Percentiles rank a stretch among this genome's conserved stretches.
Conservation (phyloP, 2,888 invertebrate genomes). For the Drosophila diplacantha region DNA sequence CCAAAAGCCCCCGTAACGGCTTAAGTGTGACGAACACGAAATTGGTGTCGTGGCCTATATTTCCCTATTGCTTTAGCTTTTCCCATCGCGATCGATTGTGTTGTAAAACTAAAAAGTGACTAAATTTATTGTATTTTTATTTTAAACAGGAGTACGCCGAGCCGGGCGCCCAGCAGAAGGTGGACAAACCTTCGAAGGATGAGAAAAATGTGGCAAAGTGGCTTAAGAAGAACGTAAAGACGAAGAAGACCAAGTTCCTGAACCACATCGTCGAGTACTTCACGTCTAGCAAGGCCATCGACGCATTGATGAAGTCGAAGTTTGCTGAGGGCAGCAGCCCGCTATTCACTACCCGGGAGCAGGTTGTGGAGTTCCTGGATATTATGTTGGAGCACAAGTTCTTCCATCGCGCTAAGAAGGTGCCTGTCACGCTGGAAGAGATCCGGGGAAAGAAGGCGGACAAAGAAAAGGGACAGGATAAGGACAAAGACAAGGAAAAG, state of each 20-base stretch:
- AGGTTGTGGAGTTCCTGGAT: slow-evolving; percentile 88
- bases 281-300: slow-evolving; percentile 93
- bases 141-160: slow-evolving; percentile 76
- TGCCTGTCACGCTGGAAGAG: slow-evolving; percentile 79
- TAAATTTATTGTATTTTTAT: not conserved
- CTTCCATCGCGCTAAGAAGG: slow-evolving; percentile 95
- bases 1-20: slow-evolving; percentile 9
- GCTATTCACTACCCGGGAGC: slow-evolving; percentile 88
- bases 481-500: slow-evolving; percentile 42
- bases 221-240: slow-evolving; percentile 94
- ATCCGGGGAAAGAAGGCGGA: slow-evolving; percentile 62
- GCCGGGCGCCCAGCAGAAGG: slow-evolving; percentile 79
- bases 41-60: slow-evolving; percentile 66
- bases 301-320: slow-evolving; percentile 92
- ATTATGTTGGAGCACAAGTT: slow-evolving; percentile 93
- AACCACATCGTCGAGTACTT: slow-evolving; percentile 98
- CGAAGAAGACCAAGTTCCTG: slow-evolving; percentile 96
- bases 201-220: slow-evolving; percentile 96
- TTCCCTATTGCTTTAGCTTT: not conserved
- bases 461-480: slow-evolving; percentile 23
- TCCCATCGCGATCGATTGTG: slow-evolving; percentile 9
- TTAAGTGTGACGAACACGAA: slow-evolving; percentile 48
- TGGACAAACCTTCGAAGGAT: slow-evolving; percentile 90
- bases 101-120: slow-evolving; percentile 1
- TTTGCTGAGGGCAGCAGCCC: slow-evolving; percentile 88